Percentiles rank a stretch among this genome's conserved stretches.
These are phyloP conservation scores for Augochlorella aurata DNA, from an alignment of 2,888 invertebrate genomes.

Conservation along the genomic window DNA sequence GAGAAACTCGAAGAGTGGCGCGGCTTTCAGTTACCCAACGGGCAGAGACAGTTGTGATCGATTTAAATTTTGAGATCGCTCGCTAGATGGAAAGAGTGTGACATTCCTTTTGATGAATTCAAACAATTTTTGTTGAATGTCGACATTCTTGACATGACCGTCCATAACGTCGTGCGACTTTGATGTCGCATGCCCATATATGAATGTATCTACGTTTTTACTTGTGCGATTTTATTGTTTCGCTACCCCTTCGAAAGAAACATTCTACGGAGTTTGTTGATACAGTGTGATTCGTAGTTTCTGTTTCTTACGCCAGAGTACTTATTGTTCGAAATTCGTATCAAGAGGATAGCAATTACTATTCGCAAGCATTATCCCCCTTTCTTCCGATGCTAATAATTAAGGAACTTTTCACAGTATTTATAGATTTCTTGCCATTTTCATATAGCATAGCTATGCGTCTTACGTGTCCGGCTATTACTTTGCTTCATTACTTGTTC, in stretches of 20 bases:
- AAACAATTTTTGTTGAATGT: not conserved
- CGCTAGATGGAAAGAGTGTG: conserved; percentile 2
- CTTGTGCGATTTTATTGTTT: not conserved
- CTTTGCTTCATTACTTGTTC: no score
- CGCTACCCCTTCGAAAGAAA: not conserved
- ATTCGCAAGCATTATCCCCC: not conserved
- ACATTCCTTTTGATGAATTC: not conserved
- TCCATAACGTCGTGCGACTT: not conserved
- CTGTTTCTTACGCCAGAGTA: not conserved
- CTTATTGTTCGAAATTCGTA: not conserved
- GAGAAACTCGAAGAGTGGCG: conserved; percentile 9
- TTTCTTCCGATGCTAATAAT: not conserved
- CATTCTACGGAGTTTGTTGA: not conserved
- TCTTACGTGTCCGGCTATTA: no score
- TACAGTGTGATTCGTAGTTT: not conserved
- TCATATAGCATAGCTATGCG: not conserved
- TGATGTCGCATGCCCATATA: not conserved
- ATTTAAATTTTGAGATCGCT: conserved; percentile 27
- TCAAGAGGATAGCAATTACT: not conserved
- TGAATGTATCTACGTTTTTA: not conserved
- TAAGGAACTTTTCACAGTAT: not conserved
- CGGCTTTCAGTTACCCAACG: not conserved
- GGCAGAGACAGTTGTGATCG: conserved; percentile 23
- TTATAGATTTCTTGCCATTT: not conserved
- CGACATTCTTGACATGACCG: not conserved